Evolutionary conservation across 2,113 vertebrate genomes (phyloP).

Genomic region (Cranoglanis bouderius): DNA sequence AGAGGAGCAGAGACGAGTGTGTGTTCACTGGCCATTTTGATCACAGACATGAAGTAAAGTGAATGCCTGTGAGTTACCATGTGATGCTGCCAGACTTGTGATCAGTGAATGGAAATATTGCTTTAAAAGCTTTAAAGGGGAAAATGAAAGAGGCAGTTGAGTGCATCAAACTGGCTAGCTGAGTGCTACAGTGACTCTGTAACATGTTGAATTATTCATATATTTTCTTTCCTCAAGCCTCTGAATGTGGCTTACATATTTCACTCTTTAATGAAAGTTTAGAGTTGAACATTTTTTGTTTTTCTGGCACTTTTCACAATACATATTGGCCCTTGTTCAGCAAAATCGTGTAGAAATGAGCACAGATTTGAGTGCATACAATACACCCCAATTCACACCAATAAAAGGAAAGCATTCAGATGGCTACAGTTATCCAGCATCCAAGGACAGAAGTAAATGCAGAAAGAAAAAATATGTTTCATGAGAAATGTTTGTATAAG

Average conservation of each 20-base stretch:
- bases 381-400: too few relatives aligned
- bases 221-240: too few relatives aligned
- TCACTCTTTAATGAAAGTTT: neutral
- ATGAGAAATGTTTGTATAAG: neutral
- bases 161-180: neutral
- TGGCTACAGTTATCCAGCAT: too few relatives aligned
- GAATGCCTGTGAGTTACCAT: neutral
- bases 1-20: neutral
- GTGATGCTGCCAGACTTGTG: neutral
- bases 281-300: too few relatives aligned
- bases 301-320: too few relatives aligned
- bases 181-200: neutral
- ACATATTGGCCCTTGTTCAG: too few relatives aligned
- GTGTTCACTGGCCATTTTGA: neutral
- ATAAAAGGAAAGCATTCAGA: too few relatives aligned
- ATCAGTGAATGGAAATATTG: slow-evolving; percentile 1
- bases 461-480: too few relatives aligned
- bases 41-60: neutral
- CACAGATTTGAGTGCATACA: too few relatives aligned
- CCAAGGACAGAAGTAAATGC: too few relatives aligned
- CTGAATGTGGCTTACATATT: neutral
- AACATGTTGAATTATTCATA: neutral
- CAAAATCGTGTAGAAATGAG: too few relatives aligned
- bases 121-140: neutral
- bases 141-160: neutral